These are phyloP conservation scores for Hippolais icterina DNA, from an alignment of 2,113 vertebrate genomes.

Conservation along the genomic window DNA sequence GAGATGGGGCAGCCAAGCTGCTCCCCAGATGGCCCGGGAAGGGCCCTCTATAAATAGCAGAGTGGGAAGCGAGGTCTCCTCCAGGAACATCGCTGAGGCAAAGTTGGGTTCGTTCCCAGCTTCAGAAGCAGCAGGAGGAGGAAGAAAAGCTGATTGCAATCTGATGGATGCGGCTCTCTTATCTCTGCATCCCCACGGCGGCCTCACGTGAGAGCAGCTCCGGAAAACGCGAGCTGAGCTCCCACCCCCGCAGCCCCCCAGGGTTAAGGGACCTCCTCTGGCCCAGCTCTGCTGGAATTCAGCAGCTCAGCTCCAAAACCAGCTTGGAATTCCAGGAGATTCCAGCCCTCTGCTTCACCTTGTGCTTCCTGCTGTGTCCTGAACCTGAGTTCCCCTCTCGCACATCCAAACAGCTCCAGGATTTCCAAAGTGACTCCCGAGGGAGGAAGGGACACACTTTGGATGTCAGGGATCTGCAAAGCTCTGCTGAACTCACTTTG, in stretches of 20 bases:
- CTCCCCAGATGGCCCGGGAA: slow-evolving; percentile 32
- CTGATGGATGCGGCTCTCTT: background rate
- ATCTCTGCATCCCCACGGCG: background rate
- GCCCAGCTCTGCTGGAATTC: background rate
- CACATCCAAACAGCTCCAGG: background rate
- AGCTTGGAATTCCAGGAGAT: fast-evolving
- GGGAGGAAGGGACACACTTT: background rate
- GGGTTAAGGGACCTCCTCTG: background rate
- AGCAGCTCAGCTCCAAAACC: fast-evolving
- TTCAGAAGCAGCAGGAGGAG: slow-evolving; percentile 26
- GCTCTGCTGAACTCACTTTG: background rate
- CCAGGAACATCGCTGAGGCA: background rate
- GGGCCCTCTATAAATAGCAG: slow-evolving; percentile 8
- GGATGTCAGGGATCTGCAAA: background rate
- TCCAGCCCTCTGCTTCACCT: background rate
- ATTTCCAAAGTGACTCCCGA: background rate
- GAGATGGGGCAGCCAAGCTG: slow-evolving; percentile 20
- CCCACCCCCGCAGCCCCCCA: fast-evolving
- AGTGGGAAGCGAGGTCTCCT: slow-evolving; percentile 2
- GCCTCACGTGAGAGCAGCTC: background rate
- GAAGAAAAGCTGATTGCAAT: slow-evolving; percentile 4
- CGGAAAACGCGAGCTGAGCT: background rate
- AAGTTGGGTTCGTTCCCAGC: slow-evolving; percentile 23
- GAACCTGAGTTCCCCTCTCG: no score
- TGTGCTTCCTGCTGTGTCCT: fast-evolving